Evolutionary conservation across 2,797 vertebrate species (phyloP).

Genomic region (Percopsis omiscomaycus): DNA sequence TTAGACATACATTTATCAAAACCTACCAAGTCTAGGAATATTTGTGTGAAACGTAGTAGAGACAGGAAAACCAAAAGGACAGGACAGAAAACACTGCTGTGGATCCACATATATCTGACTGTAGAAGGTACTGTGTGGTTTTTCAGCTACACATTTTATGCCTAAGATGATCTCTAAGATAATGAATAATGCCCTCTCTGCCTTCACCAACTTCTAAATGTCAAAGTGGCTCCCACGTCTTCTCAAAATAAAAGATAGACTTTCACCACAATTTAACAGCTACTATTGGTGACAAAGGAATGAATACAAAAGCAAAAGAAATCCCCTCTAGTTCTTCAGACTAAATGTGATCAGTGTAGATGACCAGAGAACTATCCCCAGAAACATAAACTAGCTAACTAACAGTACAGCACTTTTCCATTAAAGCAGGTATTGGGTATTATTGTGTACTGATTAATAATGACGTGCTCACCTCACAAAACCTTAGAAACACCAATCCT

Average conservation of each 20-base stretch:
- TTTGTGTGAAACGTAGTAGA: slow-evolving; percentile 59
- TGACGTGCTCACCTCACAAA: slow-evolving; percentile 70
- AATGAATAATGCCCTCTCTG: slow-evolving; percentile 43
- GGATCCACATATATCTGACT: slow-evolving; percentile 59
- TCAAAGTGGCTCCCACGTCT: slow-evolving; percentile 40
- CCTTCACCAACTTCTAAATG: slow-evolving; percentile 19
- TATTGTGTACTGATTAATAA: slow-evolving; percentile 63
- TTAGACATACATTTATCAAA: slow-evolving; percentile 67
- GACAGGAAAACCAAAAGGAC: slow-evolving; percentile 60
- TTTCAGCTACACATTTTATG: slow-evolving; percentile 32
- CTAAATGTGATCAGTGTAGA: slow-evolving; percentile 74
- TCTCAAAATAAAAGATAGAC: slow-evolving; percentile 58
- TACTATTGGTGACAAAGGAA: slow-evolving; percentile 71
- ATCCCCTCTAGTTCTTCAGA: slow-evolving; percentile 66
- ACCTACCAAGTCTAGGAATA: slow-evolving; percentile 62
- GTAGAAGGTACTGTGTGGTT: slow-evolving; percentile 48
- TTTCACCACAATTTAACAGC: slow-evolving; percentile 60
- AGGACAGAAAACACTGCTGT: slow-evolving; percentile 56
- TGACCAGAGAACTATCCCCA: slow-evolving; percentile 72
- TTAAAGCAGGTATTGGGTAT: slow-evolving; percentile 66
- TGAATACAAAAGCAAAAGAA: slow-evolving; percentile 67
- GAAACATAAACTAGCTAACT: slow-evolving; percentile 61
- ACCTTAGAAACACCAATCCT: slow-evolving; percentile 69
- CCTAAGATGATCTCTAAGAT: slow-evolving; percentile 21
- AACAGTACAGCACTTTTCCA: slow-evolving; percentile 63